Evolutionary conservation across 2,888 invertebrate genomes (phyloP).

Genomic region (Lepidonotus clava): DNA sequence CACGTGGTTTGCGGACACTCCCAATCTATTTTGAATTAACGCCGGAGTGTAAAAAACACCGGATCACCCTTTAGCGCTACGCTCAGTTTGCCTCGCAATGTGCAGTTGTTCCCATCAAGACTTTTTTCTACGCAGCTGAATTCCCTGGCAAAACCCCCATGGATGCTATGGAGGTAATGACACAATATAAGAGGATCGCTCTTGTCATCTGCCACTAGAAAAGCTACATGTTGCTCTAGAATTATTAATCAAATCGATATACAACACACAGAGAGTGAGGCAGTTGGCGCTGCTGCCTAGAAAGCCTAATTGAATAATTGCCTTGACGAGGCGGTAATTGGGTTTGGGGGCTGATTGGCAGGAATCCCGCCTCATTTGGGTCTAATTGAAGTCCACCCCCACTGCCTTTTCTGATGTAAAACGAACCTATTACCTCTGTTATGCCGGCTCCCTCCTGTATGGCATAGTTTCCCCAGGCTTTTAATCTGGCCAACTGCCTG

Average conservation of each 20-base stretch:
- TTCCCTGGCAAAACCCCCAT: no score
- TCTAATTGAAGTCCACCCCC: neutral
- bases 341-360: neutral
- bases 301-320: constrained; percentile 4
- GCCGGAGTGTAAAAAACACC: no score
- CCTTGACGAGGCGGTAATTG: neutral
- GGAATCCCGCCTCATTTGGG: neutral
- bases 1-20: neutral
- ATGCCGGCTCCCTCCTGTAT: neutral
- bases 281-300: neutral
- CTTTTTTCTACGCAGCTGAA: no score
- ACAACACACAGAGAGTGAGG: neutral
- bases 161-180: no score
- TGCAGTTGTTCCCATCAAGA: no score
- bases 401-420: neutral
- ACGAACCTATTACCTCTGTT: neutral
- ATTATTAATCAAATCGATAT: neutral
- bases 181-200: no score
- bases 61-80: no score
- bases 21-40: neutral
- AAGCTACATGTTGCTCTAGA: neutral
- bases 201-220: no score
- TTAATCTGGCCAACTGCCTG: neutral
- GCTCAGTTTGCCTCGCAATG: no score
- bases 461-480: neutral